Evolutionary conservation across 2,888 invertebrate species (phyloP).

Genomic region (Barypeithes pellucidus): DNA sequence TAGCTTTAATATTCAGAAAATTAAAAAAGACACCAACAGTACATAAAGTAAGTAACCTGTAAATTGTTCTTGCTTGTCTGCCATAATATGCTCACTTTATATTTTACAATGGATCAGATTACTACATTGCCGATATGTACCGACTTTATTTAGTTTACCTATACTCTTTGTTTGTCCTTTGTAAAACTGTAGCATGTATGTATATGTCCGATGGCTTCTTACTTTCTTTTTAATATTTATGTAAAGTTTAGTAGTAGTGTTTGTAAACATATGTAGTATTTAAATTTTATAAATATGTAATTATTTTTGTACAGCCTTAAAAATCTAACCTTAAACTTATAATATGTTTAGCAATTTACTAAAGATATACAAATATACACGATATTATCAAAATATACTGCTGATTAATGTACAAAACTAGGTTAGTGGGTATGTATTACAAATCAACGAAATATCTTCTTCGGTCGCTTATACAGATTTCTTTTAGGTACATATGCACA

Average conservation of each 20-base stretch:
- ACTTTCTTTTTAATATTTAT: conserved; percentile 15
- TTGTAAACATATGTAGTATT: background rate
- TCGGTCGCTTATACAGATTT: conserved; percentile 37
- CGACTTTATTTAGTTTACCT: background rate
- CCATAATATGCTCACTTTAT: no score
- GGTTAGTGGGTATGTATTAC: conserved; percentile 58
- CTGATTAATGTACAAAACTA: conserved; percentile 47
- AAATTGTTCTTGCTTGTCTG: no score
- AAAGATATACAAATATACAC: conserved; percentile 25
- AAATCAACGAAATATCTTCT: conserved; percentile 52
- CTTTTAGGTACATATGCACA: conserved; percentile 16
- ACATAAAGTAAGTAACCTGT: background rate
- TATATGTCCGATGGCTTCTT: conserved; percentile 9
- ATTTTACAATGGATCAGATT: background rate
- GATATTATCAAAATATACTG: conserved; percentile 38
- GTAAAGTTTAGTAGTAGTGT: background rate
- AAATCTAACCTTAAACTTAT: background rate
- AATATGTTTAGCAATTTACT: background rate
- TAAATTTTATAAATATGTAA: conserved; percentile 20
- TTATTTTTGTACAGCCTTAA: conserved; percentile 22
- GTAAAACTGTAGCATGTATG: conserved; percentile 41
- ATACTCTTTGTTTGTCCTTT: background rate
- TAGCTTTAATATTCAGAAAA: background rate
- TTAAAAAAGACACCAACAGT: background rate
- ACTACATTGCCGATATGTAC: background rate